A percentile compares a stretch with the other conserved stretches of the same genome.
These are phyloP conservation scores for Pardosa pseudoannulata DNA, from an alignment of 2,888 invertebrate species.

Conservation along the genomic window DNA sequence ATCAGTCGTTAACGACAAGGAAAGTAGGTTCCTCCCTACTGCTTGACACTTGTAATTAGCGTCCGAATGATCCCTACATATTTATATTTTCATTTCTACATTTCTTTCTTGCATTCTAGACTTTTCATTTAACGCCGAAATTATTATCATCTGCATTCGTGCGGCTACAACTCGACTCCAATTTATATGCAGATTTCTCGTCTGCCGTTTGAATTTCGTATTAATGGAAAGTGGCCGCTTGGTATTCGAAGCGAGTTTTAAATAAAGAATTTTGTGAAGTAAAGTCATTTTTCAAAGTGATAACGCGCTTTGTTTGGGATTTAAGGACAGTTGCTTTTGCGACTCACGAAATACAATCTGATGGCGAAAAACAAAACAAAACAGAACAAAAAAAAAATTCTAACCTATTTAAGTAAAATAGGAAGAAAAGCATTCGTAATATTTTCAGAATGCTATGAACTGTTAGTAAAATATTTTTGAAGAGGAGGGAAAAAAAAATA, in stretches of 20 bases:
- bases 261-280: background rate
- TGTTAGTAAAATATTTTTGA: background rate
- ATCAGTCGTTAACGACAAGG: constrained; percentile 42
- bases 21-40: constrained; percentile 51
- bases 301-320: background rate
- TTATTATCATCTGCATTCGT: constrained; percentile 48
- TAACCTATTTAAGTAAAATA: background rate
- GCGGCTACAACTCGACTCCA: constrained; percentile 32
- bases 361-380: background rate
- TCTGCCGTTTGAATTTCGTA: constrained; percentile 30
- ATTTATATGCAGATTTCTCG: constrained; percentile 66
- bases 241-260: constrained; percentile 28
- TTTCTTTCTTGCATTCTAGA: background rate
- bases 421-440: background rate
- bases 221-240: constrained; percentile 57
- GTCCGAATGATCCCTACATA: constrained; percentile 61
- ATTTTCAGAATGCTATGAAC: background rate
- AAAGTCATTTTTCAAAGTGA: constrained; percentile 9
- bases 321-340: background rate
- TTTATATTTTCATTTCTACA: constrained; percentile 40
- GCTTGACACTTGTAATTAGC: constrained; percentile 68
- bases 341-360: background rate
- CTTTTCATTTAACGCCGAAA: constrained; percentile 43
- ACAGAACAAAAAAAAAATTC: too few species aligned
- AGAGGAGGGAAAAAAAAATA: background rate